Percentiles rank a stretch among this genome's conserved stretches.
Conservation (phyloP, 1,140 invertebrate species). For the Armadillidium nasatum region DNA sequence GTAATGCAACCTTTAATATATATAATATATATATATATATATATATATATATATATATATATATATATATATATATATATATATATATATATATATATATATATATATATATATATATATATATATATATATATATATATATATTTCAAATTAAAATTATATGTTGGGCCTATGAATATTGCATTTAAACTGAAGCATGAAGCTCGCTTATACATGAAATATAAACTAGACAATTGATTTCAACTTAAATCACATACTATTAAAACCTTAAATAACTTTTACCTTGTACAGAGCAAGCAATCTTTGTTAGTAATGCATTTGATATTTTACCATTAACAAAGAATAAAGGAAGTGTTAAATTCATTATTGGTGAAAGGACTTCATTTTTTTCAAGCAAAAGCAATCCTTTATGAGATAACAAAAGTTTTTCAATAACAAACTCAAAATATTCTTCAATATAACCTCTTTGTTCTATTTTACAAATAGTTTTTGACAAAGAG, state of each 20-base stretch:
- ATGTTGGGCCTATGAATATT: too few relatives aligned
- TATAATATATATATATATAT: too few relatives aligned
- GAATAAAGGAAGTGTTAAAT: not conserved
- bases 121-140: too few relatives aligned
- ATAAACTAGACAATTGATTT: too few relatives aligned
- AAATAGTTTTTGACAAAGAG: not conserved
- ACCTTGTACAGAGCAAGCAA: conserved; percentile 3
- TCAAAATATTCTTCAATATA: conserved; percentile 4
- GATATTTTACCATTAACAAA: not conserved
- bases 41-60: too few relatives aligned
- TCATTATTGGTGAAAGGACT: not conserved
- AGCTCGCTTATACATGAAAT: too few relatives aligned
- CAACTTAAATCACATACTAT: not conserved
- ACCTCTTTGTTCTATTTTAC: not conserved
- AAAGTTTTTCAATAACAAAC: not conserved
- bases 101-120: too few relatives aligned
- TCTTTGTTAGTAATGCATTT: not conserved
- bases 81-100: too few relatives aligned
- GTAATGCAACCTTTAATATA: not conserved
- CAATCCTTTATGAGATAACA: not conserved
- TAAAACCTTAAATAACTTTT: not conserved
- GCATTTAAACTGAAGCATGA: too few relatives aligned
- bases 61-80: too few relatives aligned
- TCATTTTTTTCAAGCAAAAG: not conserved
- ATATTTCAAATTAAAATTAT: too few relatives aligned